A percentile compares a stretch with the other conserved stretches of the same genome.
Conservation (phyloP, 1,140 invertebrate species). For the Euwallacea similis region DNA sequence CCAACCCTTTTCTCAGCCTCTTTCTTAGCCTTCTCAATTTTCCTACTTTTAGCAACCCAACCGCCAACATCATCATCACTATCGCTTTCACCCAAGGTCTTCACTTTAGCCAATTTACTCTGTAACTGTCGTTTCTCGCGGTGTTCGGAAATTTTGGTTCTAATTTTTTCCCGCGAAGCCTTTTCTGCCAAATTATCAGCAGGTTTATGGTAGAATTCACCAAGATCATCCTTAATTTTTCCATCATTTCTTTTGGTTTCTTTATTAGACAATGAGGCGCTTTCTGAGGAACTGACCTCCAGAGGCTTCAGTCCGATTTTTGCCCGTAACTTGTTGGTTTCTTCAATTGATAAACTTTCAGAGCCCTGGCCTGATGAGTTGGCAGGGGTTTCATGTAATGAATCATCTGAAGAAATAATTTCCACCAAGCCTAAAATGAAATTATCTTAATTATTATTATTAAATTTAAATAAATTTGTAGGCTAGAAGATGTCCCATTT, state of each 20-base stretch:
- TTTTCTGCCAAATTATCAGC: conserved; percentile 80
- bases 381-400: neutral
- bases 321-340: conserved; percentile 88
- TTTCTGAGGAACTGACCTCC: conserved; percentile 62
- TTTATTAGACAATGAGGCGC: conserved; percentile 45
- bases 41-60: conserved; percentile 85
- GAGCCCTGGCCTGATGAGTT: conserved; percentile 36
- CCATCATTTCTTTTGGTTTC: conserved; percentile 54
- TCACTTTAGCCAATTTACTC: conserved; percentile 68
- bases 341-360: conserved; percentile 79
- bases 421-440: conserved; percentile 50
- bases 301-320: conserved; percentile 94
- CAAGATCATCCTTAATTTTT: conserved; percentile 73
- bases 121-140: conserved; percentile 83
- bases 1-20: conserved; percentile 83
- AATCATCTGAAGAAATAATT: conserved; percentile 41
- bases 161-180: conserved; percentile 77
- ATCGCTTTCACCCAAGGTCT: conserved; percentile 73
- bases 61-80: conserved; percentile 67
- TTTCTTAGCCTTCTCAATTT: conserved; percentile 77
- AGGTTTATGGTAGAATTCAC: conserved; percentile 92
- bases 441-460: too few relatives aligned
- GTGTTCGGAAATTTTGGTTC: conserved; percentile 74
- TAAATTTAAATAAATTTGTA: too few relatives aligned
- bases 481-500: too few relatives aligned